Evolutionary conservation across 2,797 vertebrate species (phyloP).

Genomic region (Sandelia bainsii): DNA sequence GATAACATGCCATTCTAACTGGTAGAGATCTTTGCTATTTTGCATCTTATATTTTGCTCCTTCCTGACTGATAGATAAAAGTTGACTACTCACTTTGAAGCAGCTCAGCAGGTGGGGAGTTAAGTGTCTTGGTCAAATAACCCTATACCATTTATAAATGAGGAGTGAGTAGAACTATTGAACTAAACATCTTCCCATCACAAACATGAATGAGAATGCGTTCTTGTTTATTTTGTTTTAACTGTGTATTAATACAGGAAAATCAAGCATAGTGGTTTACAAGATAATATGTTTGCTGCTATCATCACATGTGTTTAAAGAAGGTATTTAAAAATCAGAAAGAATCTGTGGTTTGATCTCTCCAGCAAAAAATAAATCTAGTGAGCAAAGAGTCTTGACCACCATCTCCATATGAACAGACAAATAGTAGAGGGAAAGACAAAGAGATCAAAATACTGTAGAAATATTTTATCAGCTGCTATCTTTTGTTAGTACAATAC

Average conservation of each 20-base stretch:
- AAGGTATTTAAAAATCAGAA: background rate
- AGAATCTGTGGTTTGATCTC: conserved; percentile 14
- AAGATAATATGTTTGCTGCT: conserved; percentile 1
- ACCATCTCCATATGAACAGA: conserved; percentile 28
- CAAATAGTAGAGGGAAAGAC: background rate
- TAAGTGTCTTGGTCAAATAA: conserved; percentile 25
- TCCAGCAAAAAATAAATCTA: conserved; percentile 4
- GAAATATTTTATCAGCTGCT: conserved; percentile 6
- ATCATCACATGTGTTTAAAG: background rate
- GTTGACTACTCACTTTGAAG: conserved; percentile 11
- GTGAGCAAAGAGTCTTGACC: conserved; percentile 34
- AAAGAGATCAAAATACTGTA: background rate
- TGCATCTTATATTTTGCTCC: background rate
- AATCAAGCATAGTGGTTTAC: background rate
- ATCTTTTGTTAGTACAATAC: conserved; percentile 5
- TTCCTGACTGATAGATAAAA: no score
- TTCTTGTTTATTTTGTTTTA: background rate
- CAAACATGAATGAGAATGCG: background rate
- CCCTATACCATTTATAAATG: conserved; percentile 7
- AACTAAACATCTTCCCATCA: conserved; percentile 4
- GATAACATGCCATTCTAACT: background rate
- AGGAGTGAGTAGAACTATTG: background rate
- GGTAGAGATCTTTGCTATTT: background rate
- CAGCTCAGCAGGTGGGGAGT: conserved; percentile 18
- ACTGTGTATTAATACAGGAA: background rate